A percentile compares a stretch with the other conserved stretches of the same genome.
Conservation (phyloP, 2,113 vertebrate genomes). For the Sorex fumeus region DNA sequence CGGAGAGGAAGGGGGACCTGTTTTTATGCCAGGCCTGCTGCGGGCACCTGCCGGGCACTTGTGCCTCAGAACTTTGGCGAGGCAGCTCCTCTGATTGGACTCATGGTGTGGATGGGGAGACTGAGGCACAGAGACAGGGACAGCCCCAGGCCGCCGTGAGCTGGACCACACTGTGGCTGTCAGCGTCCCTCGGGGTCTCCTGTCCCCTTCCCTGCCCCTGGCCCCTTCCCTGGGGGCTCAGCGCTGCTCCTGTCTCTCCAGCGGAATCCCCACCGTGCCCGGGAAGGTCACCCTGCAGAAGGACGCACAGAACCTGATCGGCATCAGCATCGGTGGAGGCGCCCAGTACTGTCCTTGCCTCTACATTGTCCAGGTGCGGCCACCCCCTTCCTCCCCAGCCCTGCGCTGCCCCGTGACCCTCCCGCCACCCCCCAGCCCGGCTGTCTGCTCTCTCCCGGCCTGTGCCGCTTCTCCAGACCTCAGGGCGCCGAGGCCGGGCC, state of each 20-base stretch:
- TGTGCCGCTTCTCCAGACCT: too few relatives aligned
- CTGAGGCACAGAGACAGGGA: background rate
- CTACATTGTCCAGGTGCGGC: conserved; percentile 97
- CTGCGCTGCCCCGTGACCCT: background rate
- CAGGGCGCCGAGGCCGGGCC: too few relatives aligned
- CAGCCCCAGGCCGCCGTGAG: background rate
- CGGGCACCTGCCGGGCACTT: background rate
- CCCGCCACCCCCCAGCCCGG: background rate
- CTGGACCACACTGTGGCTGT: background rate
- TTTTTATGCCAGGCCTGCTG: background rate
- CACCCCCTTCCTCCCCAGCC: fast-evolving
- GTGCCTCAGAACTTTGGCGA: background rate
- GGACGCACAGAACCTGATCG: conserved; percentile 97
- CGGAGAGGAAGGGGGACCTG: background rate
- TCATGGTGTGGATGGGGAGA: background rate
- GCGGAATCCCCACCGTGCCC: conserved; percentile 98
- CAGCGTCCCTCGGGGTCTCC: too few relatives aligned
- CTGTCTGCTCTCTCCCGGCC: background rate
- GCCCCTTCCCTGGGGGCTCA: background rate
- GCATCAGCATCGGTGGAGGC: conserved; percentile 98
- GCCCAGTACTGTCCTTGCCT: conserved; percentile 99
- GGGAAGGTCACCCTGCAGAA: conserved; percentile 97
- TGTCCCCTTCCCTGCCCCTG: too few relatives aligned
- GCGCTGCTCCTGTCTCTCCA: conserved; percentile 75
- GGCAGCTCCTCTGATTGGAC: background rate